Base-by-base conservation (phyloP, 1,140 invertebrate species). In the Drosophila kepulauana region DNA sequence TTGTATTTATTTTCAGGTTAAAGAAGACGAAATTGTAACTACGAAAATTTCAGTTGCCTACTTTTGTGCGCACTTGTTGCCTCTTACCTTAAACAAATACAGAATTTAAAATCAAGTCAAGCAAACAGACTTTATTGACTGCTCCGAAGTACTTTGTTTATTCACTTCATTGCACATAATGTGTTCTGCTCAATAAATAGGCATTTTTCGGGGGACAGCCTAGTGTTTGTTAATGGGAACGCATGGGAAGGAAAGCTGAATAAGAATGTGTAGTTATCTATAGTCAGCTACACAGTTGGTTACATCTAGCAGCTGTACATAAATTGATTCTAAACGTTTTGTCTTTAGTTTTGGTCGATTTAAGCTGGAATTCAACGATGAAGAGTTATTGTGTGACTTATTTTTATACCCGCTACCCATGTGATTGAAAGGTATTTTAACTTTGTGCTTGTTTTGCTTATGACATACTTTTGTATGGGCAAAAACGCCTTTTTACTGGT, bases 61-160 rank as follows among this genome's bases (percentile, higher is more conserved):
- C 48, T 49, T 69, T 69, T 30, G 57, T 48, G 65, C 71, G 71
- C 57, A 62, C 65, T 69, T 69, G 71, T 74, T 69, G 65, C 30
- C 41, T 56, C 11, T 25, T 25, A 13, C 5, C 15, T 67, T 25
- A 13, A 38, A n/a, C 28, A 65, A 30, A 65, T 15, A 33, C 20
- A 13, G 25, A n/a, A 46, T 15, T 45, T 4, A 25, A 28, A 63
- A 38, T 38, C 15, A 49, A 49, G 41, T 41, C 25, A 59, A 10
- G n/a, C 28, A 61, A 61, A 46, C 28, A 43, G 8, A 45, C 43
- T n/a, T 35, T 33, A 10, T 48, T 48, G n/a, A 48, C 25, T 59
- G 57, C 15, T 25, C 10, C 15, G 3, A n/a, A 35, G n/a, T 35
- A 4, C n/a, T n/a, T 20, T 41, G 35, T 5, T 28, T 13, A 13